A percentile compares a stretch with the other conserved stretches of the same genome.
phyloP scores from a whole-genome alignment of 2,113 vertebrate genomes.

The Corydoras sp. region DNA sequence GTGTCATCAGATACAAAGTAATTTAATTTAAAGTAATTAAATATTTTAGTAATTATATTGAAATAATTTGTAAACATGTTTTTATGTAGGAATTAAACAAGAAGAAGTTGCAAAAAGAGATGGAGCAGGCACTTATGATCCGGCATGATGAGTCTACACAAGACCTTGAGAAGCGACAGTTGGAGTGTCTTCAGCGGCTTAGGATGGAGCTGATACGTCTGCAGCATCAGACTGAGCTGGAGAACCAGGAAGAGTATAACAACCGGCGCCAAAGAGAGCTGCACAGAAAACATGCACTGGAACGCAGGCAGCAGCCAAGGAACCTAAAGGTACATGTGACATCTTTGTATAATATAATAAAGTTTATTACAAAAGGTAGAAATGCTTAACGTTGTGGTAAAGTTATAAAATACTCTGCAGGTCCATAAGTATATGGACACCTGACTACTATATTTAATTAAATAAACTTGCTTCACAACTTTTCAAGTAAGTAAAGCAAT shows the following conservation, averaged over 20 bases:
- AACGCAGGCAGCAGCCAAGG: conserved; percentile 97
- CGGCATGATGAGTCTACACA: conserved; percentile 96
- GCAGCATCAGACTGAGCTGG: conserved; percentile 98
- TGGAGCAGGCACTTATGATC: conserved; percentile 97
- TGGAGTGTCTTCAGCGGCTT: conserved; percentile 92
- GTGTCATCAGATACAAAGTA: too few relatives aligned
- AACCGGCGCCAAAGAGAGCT: conserved; percentile 91
- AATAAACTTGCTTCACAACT: too few relatives aligned
- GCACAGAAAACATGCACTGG: conserved; percentile 96
- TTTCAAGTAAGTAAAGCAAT: too few relatives aligned
- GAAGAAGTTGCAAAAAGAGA: conserved; percentile 96
- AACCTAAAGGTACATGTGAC: conserved; percentile 80
- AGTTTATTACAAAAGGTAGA: background rate
- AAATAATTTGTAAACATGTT: background rate
- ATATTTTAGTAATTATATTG: background rate
- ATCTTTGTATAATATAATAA: background rate
- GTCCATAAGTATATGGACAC: too few relatives aligned
- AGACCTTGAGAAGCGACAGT: conserved; percentile 90
- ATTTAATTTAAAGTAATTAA: background rate
- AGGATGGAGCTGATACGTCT: conserved; percentile 96
- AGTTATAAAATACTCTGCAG: too few relatives aligned
- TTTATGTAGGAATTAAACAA: conserved; percentile 85
- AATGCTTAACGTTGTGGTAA: too few relatives aligned
- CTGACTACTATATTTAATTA: too few relatives aligned
- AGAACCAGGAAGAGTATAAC: conserved; percentile 99